These are phyloP conservation scores for Clamator glandarius DNA, from an alignment of 2,797 vertebrate genomes.

Conservation along the genomic window DNA sequence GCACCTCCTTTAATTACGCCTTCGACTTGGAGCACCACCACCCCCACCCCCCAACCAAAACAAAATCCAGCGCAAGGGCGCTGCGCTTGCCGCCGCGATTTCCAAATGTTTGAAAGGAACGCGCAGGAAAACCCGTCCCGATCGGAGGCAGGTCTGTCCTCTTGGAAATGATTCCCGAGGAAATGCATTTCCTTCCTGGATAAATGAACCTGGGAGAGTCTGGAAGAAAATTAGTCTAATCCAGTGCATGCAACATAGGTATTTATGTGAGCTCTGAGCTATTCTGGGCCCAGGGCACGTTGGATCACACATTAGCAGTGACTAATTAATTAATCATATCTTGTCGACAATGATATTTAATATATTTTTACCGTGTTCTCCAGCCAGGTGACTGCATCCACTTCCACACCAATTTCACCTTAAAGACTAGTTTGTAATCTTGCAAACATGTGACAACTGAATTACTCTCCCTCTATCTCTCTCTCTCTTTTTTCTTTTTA, in stretches of 20 bases:
- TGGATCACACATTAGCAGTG: neutral
- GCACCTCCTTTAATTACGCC: accelerated
- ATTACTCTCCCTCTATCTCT: accelerated
- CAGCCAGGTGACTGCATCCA: neutral
- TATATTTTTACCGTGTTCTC: neutral
- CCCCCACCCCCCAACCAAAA: accelerated
- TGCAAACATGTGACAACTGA: neutral
- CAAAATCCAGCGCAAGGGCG: no score
- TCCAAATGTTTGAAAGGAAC: neutral
- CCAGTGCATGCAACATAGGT: neutral
- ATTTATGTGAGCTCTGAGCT: neutral
- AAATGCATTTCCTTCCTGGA: neutral
- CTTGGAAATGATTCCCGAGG: neutral
- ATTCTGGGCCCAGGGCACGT: neutral
- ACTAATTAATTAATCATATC: neutral
- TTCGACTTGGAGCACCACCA: neutral
- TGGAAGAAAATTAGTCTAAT: neutral
- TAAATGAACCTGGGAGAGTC: neutral
- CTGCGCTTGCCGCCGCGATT: neutral
- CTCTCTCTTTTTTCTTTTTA: no score
- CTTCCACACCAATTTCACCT: neutral
- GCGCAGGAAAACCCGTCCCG: neutral
- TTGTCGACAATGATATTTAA: neutral
- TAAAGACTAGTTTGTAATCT: neutral
- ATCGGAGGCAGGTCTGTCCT: neutral